Conservation (phyloP, 2,888 invertebrate genomes). For the Dendrolimus houi region DNA sequence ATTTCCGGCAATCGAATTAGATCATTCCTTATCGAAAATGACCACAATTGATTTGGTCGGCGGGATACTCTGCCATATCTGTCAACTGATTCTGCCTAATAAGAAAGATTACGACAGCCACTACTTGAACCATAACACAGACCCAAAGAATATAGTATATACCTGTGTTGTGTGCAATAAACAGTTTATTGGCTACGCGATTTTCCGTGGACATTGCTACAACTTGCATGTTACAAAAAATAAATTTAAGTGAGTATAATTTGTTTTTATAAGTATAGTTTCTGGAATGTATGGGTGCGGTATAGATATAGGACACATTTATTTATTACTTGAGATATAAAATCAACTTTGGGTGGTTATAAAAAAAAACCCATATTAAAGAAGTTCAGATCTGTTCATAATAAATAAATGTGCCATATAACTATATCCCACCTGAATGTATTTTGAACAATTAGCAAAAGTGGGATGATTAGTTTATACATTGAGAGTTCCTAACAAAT, state of each 20-base stretch:
- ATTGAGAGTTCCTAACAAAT: too few species aligned
- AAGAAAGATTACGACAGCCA: slow-evolving; percentile 74
- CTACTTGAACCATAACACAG: slow-evolving; percentile 53
- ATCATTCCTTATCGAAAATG: slow-evolving; percentile 28
- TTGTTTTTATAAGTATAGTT: too few species aligned
- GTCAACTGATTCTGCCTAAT: slow-evolving; percentile 63
- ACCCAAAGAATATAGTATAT: slow-evolving; percentile 49
- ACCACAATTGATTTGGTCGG: slow-evolving; percentile 61
- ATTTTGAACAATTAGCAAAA: too few species aligned
- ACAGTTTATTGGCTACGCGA: slow-evolving; percentile 69
- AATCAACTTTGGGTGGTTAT: too few species aligned
- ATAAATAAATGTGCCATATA: too few species aligned
- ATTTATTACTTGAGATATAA: too few species aligned
- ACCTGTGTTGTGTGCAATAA: slow-evolving; percentile 76
- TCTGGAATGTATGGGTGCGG: too few species aligned
- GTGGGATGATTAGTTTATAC: too few species aligned
- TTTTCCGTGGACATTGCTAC: slow-evolving; percentile 78
- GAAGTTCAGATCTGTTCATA: too few species aligned
- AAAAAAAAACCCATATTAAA: too few species aligned
- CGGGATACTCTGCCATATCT: slow-evolving; percentile 76
- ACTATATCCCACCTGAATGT: too few species aligned
- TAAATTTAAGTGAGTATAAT: slow-evolving; percentile 64
- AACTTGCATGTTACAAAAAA: slow-evolving; percentile 70
- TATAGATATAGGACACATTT: too few species aligned
- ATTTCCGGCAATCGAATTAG: slow-evolving; percentile 8